Conservation (phyloP, 2,888 invertebrate genomes). For the Rhagophthalmus giganteus region DNA sequence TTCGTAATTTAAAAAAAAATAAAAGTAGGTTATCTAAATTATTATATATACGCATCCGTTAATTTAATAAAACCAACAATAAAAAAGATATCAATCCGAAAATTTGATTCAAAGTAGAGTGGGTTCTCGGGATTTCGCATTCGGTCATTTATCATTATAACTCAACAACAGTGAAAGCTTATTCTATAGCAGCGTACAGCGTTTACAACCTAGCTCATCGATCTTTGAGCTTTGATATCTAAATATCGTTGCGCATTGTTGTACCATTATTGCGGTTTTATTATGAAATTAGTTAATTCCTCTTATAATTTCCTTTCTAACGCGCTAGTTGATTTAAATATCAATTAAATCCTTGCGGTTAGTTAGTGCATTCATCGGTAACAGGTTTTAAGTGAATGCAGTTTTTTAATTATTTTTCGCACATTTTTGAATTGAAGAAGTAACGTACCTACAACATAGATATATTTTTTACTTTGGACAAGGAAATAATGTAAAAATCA, state of each 20-base stretch:
- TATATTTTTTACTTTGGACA: too few relatives aligned
- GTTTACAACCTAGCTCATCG: constrained; percentile 20
- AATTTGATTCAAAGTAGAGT: constrained; percentile 16
- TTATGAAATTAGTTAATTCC: constrained; percentile 22
- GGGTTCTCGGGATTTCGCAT: constrained; percentile 14
- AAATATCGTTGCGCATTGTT: constrained; percentile 21
- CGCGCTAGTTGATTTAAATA: constrained; percentile 8
- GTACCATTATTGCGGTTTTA: constrained; percentile 14
- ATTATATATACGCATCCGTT: constrained; percentile 2
- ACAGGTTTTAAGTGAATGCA: too few relatives aligned
- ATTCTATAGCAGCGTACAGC: constrained; percentile 14
- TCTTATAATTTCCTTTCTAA: constrained; percentile 13
- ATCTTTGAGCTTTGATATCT: constrained; percentile 25
- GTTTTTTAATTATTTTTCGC: too few relatives aligned
- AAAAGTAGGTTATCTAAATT: too few relatives aligned
- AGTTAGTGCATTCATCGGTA: background rate
- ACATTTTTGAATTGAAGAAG: too few relatives aligned
- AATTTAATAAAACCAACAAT: constrained; percentile 9
- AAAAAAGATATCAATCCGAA: constrained; percentile 18
- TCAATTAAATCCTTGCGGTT: constrained; percentile 14
- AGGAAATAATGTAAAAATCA: too few relatives aligned
- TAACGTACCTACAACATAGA: too few relatives aligned
- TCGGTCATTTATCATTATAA: constrained; percentile 29
- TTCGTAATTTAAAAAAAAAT: too few relatives aligned
- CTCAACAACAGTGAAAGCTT: constrained; percentile 23